Evolutionary conservation across 2,797 vertebrate species (phyloP).

Genomic region (Catostomus latipinnis): DNA sequence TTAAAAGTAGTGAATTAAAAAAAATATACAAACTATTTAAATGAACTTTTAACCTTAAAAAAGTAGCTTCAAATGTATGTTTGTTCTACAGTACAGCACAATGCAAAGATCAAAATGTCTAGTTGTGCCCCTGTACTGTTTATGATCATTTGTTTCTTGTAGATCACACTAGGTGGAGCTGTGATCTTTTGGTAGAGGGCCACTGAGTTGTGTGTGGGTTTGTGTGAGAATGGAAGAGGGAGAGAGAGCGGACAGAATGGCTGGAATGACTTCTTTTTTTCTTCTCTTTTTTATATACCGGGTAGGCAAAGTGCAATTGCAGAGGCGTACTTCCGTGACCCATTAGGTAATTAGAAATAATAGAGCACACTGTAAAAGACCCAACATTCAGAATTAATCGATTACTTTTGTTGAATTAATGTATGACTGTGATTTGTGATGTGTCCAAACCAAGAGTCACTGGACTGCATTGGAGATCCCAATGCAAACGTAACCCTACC

Average conservation of each 20-base stretch:
- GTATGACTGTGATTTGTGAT: conserved; percentile 58
- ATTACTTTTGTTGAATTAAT: conserved; percentile 61
- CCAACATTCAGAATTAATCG: conserved; percentile 62
- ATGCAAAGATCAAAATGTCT: not conserved
- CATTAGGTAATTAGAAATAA: conserved; percentile 64
- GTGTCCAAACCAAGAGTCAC: conserved; percentile 55
- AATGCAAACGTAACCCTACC: conserved; percentile 19
- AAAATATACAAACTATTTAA: too few species aligned
- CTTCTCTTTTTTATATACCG: conserved; percentile 39
- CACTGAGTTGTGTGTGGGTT: not conserved
- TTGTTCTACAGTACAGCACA: too few species aligned
- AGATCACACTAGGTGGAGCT: conserved; percentile 85
- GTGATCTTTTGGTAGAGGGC: conserved; percentile 68
- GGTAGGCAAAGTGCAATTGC: conserved; percentile 57
- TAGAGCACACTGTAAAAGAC: conserved; percentile 58
- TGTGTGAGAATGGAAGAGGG: not conserved
- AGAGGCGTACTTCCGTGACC: conserved; percentile 61
- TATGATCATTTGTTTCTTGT: not conserved
- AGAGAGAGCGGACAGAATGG: conserved; percentile 33
- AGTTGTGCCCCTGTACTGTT: not conserved
- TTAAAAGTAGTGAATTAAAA: too few species aligned
- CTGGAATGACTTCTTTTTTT: conserved; percentile 23
- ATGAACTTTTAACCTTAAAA: too few species aligned
- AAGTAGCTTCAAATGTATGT: too few species aligned
- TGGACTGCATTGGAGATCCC: conserved; percentile 45